A percentile compares a stretch with the other conserved stretches of the same genome.
phyloP scores from a whole-genome alignment of 2,888 invertebrate genomes.

The Leucophenga montana region DNA sequence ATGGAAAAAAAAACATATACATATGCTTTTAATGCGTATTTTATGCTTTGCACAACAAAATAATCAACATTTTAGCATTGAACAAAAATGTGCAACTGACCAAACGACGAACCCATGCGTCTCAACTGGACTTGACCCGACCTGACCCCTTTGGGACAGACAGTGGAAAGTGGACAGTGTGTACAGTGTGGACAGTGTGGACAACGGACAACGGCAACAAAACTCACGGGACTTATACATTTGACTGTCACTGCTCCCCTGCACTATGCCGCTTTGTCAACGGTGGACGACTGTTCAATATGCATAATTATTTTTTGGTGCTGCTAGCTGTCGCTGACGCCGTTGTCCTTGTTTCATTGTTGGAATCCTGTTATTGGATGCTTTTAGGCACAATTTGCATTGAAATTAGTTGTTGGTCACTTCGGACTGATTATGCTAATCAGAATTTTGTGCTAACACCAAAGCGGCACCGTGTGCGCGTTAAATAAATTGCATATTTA shows the following conservation, averaged over 20 bases:
- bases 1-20: no score
- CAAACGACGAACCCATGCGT: no score
- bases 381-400: constrained; percentile 37
- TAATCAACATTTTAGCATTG: neutral
- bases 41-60: neutral
- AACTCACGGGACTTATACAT: neutral
- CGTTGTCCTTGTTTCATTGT: neutral
- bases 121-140: no score
- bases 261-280: neutral
- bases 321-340: neutral
- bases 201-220: no score
- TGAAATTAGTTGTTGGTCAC: constrained; percentile 31
- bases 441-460: constrained; percentile 1
- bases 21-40: no score
- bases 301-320: constrained; percentile 19
- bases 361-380: constrained; percentile 22
- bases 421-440: constrained; percentile 41
- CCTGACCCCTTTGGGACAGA: no score
- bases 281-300: neutral
- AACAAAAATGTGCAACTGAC: no score
- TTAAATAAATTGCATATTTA: constrained; percentile 19
- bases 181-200: no score
- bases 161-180: no score
- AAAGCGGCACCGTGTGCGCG: neutral
- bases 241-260: neutral